These are phyloP conservation scores for Ischnus inquisitorius DNA, from an alignment of 2,888 invertebrate species.

Conservation along the genomic window DNA sequence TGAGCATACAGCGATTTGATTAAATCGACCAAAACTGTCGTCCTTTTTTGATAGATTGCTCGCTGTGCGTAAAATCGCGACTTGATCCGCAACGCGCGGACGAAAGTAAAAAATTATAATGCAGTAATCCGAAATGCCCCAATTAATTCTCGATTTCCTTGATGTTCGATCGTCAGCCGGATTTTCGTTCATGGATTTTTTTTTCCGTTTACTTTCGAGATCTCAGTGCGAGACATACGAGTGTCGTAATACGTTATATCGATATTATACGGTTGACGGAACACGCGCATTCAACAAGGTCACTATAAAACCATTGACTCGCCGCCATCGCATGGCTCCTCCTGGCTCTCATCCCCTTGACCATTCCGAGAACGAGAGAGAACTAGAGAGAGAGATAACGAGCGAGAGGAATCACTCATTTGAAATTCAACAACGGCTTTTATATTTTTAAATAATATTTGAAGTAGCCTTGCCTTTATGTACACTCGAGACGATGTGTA, in stretches of 20 bases:
- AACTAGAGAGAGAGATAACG: neutral
- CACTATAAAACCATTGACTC: constrained; percentile 61
- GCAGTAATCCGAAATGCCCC: too few species aligned
- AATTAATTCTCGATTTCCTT: too few species aligned
- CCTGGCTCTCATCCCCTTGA: constrained; percentile 14
- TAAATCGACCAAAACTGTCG: neutral
- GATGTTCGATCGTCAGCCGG: neutral
- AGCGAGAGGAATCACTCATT: constrained; percentile 56
- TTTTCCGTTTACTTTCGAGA: neutral
- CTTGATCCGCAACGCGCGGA: neutral
- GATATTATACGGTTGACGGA: constrained; percentile 41
- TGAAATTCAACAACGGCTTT: constrained; percentile 66
- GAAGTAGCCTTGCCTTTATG: constrained; percentile 72
- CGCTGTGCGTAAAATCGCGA: neutral
- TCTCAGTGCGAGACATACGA: neutral
- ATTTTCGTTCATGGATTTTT: neutral
- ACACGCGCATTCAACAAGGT: constrained; percentile 60
- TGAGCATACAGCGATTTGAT: neutral
- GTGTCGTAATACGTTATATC: constrained; percentile 21
- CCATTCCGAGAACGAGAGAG: neutral
- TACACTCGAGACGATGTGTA: constrained; percentile 66
- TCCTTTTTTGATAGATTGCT: neutral
- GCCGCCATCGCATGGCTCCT: constrained; percentile 20
- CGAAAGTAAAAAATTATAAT: neutral
- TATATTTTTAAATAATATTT: constrained; percentile 73